Conservation (phyloP, 2,888 invertebrate genomes). For the Drosophila ustulata region DNA sequence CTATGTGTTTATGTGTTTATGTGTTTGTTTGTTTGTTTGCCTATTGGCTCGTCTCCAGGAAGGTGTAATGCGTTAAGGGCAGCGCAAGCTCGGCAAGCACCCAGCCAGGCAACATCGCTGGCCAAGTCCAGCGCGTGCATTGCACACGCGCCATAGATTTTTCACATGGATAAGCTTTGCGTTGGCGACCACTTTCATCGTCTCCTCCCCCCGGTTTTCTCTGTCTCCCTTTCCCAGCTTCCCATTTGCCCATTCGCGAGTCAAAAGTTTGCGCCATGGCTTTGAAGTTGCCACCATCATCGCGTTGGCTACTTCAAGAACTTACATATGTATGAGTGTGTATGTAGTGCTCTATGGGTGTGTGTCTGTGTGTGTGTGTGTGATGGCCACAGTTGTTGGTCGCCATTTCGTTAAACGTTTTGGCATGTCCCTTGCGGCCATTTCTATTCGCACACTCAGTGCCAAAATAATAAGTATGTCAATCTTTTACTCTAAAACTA, state of each 20-base stretch:
- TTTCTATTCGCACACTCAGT: slow-evolving; percentile 34
- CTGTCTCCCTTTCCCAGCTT: slow-evolving; percentile 7
- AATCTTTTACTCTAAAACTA: no score
- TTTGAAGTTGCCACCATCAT: slow-evolving; percentile 52
- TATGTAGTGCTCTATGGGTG: neutral
- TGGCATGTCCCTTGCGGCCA: slow-evolving; percentile 65
- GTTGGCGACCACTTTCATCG: slow-evolving; percentile 30
- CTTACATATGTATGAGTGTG: slow-evolving; percentile 3
- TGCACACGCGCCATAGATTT: slow-evolving; percentile 76
- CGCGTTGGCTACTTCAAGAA: slow-evolving; percentile 48
- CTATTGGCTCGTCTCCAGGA: slow-evolving; percentile 52
- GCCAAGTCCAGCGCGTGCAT: slow-evolving; percentile 55
- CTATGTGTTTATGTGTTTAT: slow-evolving; percentile 61
- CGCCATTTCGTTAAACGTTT: slow-evolving; percentile 70
- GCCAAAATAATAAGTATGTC: neutral
- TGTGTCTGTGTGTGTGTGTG: slow-evolving; percentile 2
- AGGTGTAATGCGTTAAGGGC: slow-evolving; percentile 78
- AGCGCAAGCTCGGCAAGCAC: neutral
- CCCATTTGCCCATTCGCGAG: slow-evolving; percentile 48
- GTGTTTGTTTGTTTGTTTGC: slow-evolving; percentile 54
- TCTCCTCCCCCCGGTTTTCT: neutral
- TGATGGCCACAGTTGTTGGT: slow-evolving; percentile 55
- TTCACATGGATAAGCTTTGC: slow-evolving; percentile 77
- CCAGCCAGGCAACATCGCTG: slow-evolving; percentile 29
- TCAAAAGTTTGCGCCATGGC: slow-evolving; percentile 50